Conservation (phyloP, 1,140 invertebrate species). For the Lethrus apterus region DNA sequence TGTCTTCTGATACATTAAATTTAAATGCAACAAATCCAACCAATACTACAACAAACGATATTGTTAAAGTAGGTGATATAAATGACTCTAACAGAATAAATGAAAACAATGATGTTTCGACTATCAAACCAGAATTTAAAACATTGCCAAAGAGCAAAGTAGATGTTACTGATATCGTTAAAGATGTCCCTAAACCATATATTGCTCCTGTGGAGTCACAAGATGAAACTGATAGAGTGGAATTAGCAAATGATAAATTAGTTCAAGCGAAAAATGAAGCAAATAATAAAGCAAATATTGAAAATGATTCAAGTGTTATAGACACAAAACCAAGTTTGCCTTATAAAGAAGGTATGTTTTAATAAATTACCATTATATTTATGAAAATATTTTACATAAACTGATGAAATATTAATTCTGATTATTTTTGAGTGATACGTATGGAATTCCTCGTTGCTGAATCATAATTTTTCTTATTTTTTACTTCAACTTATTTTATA, state of each 20-base stretch:
- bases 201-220: conserved; percentile 17
- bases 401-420: conserved; percentile 15
- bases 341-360: conserved; percentile 33
- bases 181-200: conserved; percentile 29
- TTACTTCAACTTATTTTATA: background rate
- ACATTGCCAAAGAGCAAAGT: conserved; percentile 20
- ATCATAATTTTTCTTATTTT: conserved; percentile 6
- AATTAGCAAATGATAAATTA: conserved; percentile 26
- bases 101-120: conserved; percentile 14
- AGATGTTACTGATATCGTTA: conserved; percentile 37
- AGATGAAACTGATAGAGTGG: conserved; percentile 33
- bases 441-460: conserved; percentile 25
- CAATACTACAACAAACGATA: conserved; percentile 10
- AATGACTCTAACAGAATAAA: conserved; percentile 12
- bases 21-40: conserved; percentile 6
- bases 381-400: no score
- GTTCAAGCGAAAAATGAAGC: conserved; percentile 34
- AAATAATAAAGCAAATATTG: conserved; percentile 23
- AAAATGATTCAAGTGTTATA: conserved; percentile 18
- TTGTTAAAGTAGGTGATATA: background rate
- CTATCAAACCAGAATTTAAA: conserved; percentile 2
- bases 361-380: no score
- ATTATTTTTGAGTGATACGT: conserved; percentile 10
- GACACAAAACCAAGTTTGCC: conserved; percentile 26
- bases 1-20: background rate